Base-by-base conservation (phyloP, 2,113 vertebrate species). In the Axis porcinus region DNA sequence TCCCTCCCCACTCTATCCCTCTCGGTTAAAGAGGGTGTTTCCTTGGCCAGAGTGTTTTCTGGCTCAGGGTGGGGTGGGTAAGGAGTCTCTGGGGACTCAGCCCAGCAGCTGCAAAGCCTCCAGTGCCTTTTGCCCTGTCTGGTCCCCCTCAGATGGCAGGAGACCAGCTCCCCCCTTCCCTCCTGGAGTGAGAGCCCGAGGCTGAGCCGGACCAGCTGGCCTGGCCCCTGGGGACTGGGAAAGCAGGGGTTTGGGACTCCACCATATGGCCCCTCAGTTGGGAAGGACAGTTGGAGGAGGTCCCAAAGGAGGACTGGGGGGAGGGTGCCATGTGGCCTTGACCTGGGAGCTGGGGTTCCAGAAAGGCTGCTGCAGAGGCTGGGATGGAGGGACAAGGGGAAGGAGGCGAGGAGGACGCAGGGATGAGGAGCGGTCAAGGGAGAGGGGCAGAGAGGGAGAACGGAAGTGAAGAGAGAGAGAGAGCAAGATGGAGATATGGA, bases 141-240 rank as follows among this genome's bases (percentile, higher is more conserved):
- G 10, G 13, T 36, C 33, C 58, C n/a, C 33, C 33, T 84, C 43
- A 36, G 45, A 74, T 92, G 93, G 93, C 86, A 54, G 67, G 64
- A 95, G 45, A 64, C 60, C 67, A 94, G 76, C 21, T 7, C 45
- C 36, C 60, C 43, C 0, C 50, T 25, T 58, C 36, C 55, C 28
- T 33, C 43, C 76, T 58, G 45, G 67, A 70, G n/a, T n/a, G n/a
- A 86, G 40, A 96, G 90, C 87, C 23, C 6, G 7, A 0, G 50
- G 86, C 52, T 81, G 89, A 96, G 82, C 86, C 70, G 58, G 70
- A 67, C 87, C 97, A 97, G 94, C 96, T 97, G 97, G 97, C 76
- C 5, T 5, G 50, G 86, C 43, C 91, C 81, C 91, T n/a, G 62
- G 85, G 89, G 94, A 82, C 93, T 74, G 36, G 30, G 64, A 86